Percentiles rank a stretch among this genome's conserved stretches.
These are phyloP conservation scores for Clanis bilineata DNA, from an alignment of 2,888 invertebrate species.

Conservation along the genomic window DNA sequence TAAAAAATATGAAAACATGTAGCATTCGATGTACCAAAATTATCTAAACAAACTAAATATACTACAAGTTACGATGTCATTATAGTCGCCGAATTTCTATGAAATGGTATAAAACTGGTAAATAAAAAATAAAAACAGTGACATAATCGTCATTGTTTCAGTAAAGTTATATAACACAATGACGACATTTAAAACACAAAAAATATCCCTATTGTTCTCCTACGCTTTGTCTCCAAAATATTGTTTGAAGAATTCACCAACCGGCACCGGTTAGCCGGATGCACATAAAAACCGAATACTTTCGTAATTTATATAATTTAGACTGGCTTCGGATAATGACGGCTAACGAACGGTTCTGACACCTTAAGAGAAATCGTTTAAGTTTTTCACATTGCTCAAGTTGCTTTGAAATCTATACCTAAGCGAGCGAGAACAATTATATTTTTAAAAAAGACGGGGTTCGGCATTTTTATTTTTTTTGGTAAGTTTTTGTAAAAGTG, in stretches of 20 bases:
- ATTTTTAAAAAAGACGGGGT: no score
- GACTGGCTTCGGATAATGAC: slow-evolving; percentile 44
- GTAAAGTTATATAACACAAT: not conserved
- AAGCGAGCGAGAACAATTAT: no score
- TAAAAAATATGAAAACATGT: no score
- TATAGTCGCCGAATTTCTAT: not conserved
- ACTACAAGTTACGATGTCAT: not conserved
- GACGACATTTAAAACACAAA: slow-evolving; percentile 14
- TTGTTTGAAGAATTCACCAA: slow-evolving; percentile 34
- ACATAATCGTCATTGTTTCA: not conserved
- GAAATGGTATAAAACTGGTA: not conserved
- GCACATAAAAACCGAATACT: slow-evolving; percentile 44
- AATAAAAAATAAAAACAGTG: not conserved
- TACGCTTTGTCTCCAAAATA: slow-evolving; percentile 16
- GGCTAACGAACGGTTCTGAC: slow-evolving; percentile 58
- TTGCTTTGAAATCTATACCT: slow-evolving; percentile 15
- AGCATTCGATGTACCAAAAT: no score
- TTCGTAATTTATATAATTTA: slow-evolving; percentile 51
- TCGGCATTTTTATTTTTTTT: no score
- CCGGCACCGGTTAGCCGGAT: slow-evolving; percentile 20
- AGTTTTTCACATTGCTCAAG: slow-evolving; percentile 50
- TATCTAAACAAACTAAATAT: no score
- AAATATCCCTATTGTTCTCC: slow-evolving; percentile 42
- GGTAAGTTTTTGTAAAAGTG: no score
- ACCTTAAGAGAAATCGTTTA: slow-evolving; percentile 49